Evolutionary conservation across 2,888 invertebrate genomes (phyloP).

Genomic region (Muschampia plurimacula): DNA sequence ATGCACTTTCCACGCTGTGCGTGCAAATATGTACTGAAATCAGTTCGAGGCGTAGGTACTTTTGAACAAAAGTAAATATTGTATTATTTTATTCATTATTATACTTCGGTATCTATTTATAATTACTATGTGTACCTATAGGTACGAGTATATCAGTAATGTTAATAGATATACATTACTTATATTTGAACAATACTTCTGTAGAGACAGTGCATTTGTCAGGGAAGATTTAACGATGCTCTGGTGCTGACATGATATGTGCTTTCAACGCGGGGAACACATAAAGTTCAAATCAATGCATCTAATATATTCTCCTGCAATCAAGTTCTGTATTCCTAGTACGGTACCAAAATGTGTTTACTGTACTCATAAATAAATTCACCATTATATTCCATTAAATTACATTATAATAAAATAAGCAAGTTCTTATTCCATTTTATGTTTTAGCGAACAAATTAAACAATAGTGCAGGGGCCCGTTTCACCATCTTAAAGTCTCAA

Average conservation of each 20-base stretch:
- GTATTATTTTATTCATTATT: neutral
- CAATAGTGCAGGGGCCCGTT: too few relatives aligned
- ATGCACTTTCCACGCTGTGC: slow-evolving; percentile 14
- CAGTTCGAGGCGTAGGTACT: neutral
- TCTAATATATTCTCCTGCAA: slow-evolving; percentile 38
- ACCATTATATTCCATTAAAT: neutral
- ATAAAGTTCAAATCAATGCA: slow-evolving; percentile 59
- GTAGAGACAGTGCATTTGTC: slow-evolving; percentile 54
- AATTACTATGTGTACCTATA: too few relatives aligned
- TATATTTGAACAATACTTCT: slow-evolving; percentile 2
- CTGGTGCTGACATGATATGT: slow-evolving; percentile 61
- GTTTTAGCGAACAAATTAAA: too few relatives aligned
- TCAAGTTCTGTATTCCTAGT: neutral
- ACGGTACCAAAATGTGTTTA: neutral
- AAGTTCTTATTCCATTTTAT: too few relatives aligned
- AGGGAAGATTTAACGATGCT: slow-evolving; percentile 57
- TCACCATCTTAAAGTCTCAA: too few relatives aligned
- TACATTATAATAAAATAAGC: neutral
- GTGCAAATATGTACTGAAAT: slow-evolving; percentile 3
- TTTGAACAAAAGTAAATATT: neutral
- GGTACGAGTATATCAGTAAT: too few relatives aligned
- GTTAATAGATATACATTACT: too few relatives aligned
- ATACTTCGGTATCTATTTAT: too few relatives aligned
- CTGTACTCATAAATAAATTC: neutral
- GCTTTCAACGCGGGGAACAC: slow-evolving; percentile 49